Evolutionary conservation across 2,888 invertebrate genomes (phyloP).

Genomic region (Aspidiotus rigidus): DNA sequence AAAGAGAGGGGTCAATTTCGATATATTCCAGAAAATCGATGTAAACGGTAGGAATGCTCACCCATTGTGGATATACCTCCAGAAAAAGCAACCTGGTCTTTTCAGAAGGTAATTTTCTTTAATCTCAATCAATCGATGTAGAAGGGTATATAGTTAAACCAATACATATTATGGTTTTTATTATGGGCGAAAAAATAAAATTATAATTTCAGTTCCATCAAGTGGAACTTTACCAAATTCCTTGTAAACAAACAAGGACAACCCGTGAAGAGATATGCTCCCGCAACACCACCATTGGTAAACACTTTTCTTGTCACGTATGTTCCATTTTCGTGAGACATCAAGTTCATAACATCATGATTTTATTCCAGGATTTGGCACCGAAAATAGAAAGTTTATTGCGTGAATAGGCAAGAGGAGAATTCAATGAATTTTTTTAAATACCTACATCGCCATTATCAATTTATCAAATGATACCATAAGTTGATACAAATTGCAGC

Average conservation of each 20-base stretch:
- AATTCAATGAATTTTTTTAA: too few species aligned
- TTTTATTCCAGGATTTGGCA: too few species aligned
- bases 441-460: too few species aligned
- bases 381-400: too few species aligned
- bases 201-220: slow-evolving; percentile 52
- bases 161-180: too few species aligned
- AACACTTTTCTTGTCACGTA: neutral
- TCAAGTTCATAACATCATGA: too few species aligned
- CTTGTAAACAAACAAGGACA: slow-evolving; percentile 64
- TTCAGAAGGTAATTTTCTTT: slow-evolving; percentile 37
- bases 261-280: slow-evolving; percentile 58
- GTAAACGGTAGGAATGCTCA: slow-evolving; percentile 58
- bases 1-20: slow-evolving; percentile 57
- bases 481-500: too few species aligned
- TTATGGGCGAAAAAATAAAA: too few species aligned
- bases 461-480: too few species aligned
- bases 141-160: slow-evolving; percentile 27
- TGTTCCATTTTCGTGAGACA: too few species aligned
- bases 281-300: slow-evolving; percentile 41
- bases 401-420: too few species aligned
- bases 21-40: slow-evolving; percentile 62
- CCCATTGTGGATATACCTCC: slow-evolving; percentile 60
- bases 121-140: slow-evolving; percentile 37
- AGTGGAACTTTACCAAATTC: slow-evolving; percentile 88
- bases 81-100: slow-evolving; percentile 46